Base-by-base conservation (phyloP, 2,113 vertebrate species). In the Spermophilus dauricus region DNA sequence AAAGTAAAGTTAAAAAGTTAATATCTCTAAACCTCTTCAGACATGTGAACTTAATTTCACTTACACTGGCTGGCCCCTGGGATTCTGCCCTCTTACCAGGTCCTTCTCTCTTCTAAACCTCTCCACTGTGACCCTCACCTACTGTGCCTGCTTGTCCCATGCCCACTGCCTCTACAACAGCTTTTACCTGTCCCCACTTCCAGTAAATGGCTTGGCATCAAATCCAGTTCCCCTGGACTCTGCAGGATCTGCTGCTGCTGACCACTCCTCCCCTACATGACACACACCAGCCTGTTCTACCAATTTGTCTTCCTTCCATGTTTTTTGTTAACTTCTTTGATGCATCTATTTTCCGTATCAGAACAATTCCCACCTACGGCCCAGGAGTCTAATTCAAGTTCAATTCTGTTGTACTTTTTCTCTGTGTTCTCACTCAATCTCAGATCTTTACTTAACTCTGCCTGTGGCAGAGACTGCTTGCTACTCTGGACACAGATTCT, bases 21-120 rank as follows among this genome's bases (percentile, higher is more conserved):
- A 39, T 90, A 94, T 96, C 76, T 95, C 45, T 92, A 94, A 98
- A 92, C 32, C 48, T 58, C 87, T 95, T 93, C 77, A 98, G 94
- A 97, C 96, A 93, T 73, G 45, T 98, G 97, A 98, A 96, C 96
- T 97, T 89, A 80, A 70, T 84, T 96, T 96, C 96, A 95, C 90
- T 95, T 86, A 94, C 37, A 72, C 97, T 78, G 82, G 69, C 70
- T 63, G 88, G 51, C 86, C 93, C 58, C 65, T 24, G 22, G 26
- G 63, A 53, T 75, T 72, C 94, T 37, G 6, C 2, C 81, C 30
- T 89, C 88, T 92, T 86, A 69, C 0, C 0, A 51, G n/a, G 93
- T 75, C 92, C 83, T 88, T 65, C 89, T 78, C 61, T 87, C 61
- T 51, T 86, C 91, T 92, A 85, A 94, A 39, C 6, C 28, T 86